A percentile compares a stretch with the other conserved stretches of the same genome.
These are phyloP conservation scores for Dendrolimus kikuchii DNA, from an alignment of 1,140 invertebrate genomes.

Conservation along the genomic window DNA sequence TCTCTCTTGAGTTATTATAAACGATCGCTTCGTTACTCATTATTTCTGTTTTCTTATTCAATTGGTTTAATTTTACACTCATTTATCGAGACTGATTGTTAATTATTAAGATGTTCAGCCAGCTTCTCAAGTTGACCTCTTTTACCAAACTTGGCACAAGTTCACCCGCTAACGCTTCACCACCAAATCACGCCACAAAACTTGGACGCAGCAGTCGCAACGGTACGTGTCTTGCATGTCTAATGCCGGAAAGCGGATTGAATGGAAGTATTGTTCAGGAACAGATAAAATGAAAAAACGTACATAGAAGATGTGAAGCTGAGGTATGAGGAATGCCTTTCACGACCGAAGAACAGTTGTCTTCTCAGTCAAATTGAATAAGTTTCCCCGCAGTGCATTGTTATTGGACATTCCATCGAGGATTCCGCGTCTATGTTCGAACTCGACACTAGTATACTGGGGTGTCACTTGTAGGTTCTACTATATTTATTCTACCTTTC, in stretches of 20 bases:
- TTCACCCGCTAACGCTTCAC: slow-evolving; percentile 20
- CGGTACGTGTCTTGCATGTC: slow-evolving; percentile 46
- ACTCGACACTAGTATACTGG: slow-evolving; percentile 15
- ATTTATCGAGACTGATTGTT: too few relatives aligned
- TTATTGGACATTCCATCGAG: slow-evolving; percentile 51
- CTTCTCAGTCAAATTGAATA: slow-evolving; percentile 62
- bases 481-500: too few relatives aligned
- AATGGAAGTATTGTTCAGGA: slow-evolving; percentile 56
- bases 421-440: slow-evolving; percentile 34
- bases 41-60: too few relatives aligned
- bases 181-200: slow-evolving; percentile 20
- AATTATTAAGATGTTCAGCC: too few relatives aligned
- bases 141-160: too few relatives aligned
- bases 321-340: slow-evolving; percentile 33
- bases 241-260: slow-evolving; percentile 44
- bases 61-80: too few relatives aligned
- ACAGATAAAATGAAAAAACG: slow-evolving; percentile 43
- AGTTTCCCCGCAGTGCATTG: slow-evolving; percentile 51
- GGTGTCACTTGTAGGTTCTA: not conserved
- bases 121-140: too few relatives aligned
- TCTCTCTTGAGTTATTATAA: too few relatives aligned
- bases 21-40: too few relatives aligned
- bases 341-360: slow-evolving; percentile 55
- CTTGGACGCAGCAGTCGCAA: slow-evolving; percentile 39
- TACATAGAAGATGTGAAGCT: slow-evolving; percentile 35